Base-by-base conservation (phyloP, 2,888 invertebrate species). In the Apoderus coryli region DNA sequence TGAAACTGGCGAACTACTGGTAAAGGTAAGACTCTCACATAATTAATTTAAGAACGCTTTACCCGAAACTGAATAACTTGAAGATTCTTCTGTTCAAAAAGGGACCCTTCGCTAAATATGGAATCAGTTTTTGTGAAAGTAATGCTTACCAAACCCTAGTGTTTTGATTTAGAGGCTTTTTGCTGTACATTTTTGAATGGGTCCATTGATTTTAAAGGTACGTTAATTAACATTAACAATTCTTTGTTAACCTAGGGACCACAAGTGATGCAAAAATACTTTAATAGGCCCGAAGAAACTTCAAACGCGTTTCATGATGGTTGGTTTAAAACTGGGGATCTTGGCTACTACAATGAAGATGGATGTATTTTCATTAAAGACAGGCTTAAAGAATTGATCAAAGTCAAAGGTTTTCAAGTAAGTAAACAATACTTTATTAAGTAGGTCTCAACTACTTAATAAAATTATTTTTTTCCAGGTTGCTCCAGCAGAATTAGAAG, bases 401-500 rank as follows among this genome's bases (percentile, higher is more conserved):
- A 88, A 45, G 57, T 57, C n/a, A 74, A 69, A 54, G 47, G 45
- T 16, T 71, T 62, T 46, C 71, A 86, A 70, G 42, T 43, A n/a
- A n/a, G n/a, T n/a, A n/a, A n/a, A 32, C 33, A 25, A 14, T 15
- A 10, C 25, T 6, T 10, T 6, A 6, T 7, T 25, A 7, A 7
- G n/a, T n/a, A 9, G 10, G 6, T 19, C n/a, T n/a, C 6, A 19
- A 6, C n/a, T n/a, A n/a, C 7, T n/a, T 19, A 7, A 19, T 19
- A n/a, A 7, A 7, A 7, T 19, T 6, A 7, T 19, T 19, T 19
- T 7, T 0, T 34, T 36, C 10, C 27, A 45, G 45, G 88, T 90
- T 4, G 73, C 89, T 6, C 90, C 90, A 16, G 88, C 89, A 1
- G 90, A 90, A 54, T 53, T 90, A 16, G 90, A 90, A 56, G 72